Conservation (phyloP, 2,888 invertebrate species). For the Linyphia triangularis region DNA sequence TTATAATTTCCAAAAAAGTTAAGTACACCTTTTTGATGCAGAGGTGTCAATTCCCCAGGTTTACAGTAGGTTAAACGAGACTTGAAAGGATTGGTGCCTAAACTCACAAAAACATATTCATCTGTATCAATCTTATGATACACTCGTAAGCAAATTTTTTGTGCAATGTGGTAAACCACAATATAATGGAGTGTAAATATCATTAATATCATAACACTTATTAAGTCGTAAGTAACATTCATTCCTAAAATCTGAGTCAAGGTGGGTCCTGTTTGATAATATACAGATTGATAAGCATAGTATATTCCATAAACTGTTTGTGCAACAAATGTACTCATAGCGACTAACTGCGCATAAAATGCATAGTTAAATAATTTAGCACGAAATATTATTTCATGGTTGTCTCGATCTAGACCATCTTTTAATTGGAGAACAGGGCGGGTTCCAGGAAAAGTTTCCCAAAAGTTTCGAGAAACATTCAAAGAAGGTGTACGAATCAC, state of each 20-base stretch:
- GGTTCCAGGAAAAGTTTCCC: constrained; percentile 49
- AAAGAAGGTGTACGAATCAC: background rate
- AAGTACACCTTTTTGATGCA: background rate
- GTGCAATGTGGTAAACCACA: background rate
- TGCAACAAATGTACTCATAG: background rate
- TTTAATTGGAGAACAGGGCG: constrained; percentile 25
- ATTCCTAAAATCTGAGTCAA: background rate
- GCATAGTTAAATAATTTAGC: constrained; percentile 19
- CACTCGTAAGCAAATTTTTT: constrained; percentile 3
- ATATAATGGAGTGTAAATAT: constrained; percentile 23
- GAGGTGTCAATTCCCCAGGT: constrained; percentile 14
- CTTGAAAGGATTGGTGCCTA: constrained; percentile 44
- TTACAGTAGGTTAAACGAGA: constrained; percentile 3
- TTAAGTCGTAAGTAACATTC: background rate
- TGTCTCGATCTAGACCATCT: constrained; percentile 28
- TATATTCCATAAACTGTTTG: background rate
- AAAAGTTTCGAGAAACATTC: constrained; percentile 17
- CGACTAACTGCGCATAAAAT: constrained; percentile 39
- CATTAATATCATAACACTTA: background rate
- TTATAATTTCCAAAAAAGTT: constrained; percentile 22
- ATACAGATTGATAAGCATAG: background rate
- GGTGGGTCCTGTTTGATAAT: background rate
- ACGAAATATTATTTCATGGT: constrained; percentile 37
- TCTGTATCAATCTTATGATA: constrained; percentile 19
- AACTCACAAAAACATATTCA: constrained; percentile 47